These are phyloP conservation scores for Drosophila nannoptera DNA, from an alignment of 1,140 invertebrate species.

Conservation along the genomic window DNA sequence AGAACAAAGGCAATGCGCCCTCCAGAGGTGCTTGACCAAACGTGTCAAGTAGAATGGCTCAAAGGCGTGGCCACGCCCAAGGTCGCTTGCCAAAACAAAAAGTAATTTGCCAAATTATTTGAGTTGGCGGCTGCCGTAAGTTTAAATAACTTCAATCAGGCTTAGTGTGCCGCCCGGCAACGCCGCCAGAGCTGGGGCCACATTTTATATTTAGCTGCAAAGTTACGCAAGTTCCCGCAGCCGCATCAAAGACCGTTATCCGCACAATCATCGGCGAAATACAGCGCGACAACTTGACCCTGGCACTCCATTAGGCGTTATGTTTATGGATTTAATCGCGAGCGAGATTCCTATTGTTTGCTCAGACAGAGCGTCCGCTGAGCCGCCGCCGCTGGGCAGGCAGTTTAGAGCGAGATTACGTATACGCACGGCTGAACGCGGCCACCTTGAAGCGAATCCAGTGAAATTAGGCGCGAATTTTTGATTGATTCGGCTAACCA, in stretches of 20 bases:
- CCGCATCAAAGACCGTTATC: constrained; percentile 59
- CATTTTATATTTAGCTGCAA: constrained; percentile 51
- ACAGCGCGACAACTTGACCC: constrained; percentile 50
- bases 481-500: constrained; percentile 39
- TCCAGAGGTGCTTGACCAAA: constrained; percentile 69
- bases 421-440: constrained; percentile 59
- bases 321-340: constrained; percentile 4
- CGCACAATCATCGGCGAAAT: constrained; percentile 51
- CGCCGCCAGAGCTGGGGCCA: constrained; percentile 17
- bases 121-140: constrained; percentile 70
- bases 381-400: constrained; percentile 13
- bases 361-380: constrained; percentile 38
- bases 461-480: constrained; percentile 47
- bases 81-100: constrained; percentile 58
- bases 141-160: constrained; percentile 74
- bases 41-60: constrained; percentile 56
- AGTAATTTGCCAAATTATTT: constrained; percentile 75
- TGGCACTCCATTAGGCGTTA: constrained; percentile 63
- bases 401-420: constrained; percentile 42
- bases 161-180: constrained; percentile 32
- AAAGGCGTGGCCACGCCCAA: constrained; percentile 32
- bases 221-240: constrained; percentile 51
- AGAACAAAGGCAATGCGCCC: constrained; percentile 14
- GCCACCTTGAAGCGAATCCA: constrained; percentile 24
- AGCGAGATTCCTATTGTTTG: constrained; percentile 48